Percentiles rank a stretch among this genome's conserved stretches.
Conservation (phyloP, 53 echinoderm and acorn worm genomes). For the Echinometra lucunter region DNA sequence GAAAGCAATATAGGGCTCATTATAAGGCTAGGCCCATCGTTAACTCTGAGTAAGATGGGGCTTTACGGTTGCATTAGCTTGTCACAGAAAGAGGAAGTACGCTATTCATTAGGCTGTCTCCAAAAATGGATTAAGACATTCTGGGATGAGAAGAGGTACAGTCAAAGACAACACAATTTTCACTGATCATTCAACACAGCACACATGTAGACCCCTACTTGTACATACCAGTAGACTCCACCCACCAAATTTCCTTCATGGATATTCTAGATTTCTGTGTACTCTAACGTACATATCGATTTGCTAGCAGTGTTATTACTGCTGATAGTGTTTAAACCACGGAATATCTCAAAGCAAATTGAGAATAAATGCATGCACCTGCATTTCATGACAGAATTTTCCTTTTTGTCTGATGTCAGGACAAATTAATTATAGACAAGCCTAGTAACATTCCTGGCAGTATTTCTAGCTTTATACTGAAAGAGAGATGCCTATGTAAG, state of each 20-base stretch:
- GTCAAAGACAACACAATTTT: conserved; percentile 15
- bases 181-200: conserved; percentile 15
- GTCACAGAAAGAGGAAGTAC: conserved; percentile 16
- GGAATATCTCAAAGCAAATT: not conserved
- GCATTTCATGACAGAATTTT: too few species aligned
- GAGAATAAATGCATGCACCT: too few species aligned
- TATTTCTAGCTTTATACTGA: not conserved
- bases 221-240: not conserved
- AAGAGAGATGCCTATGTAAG: not conserved
- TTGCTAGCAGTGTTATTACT: not conserved
- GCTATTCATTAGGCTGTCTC: conserved; percentile 43
- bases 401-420: too few species aligned
- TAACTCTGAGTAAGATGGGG: not conserved
- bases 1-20: conserved; percentile 9
- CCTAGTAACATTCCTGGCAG: too few species aligned
- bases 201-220: not conserved
- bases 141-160: not conserved
- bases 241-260: not conserved
- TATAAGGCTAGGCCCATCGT: not conserved
- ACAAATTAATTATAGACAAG: too few species aligned
- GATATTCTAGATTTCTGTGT: too few species aligned
- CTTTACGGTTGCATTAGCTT: conserved; percentile 7
- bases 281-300: not conserved
- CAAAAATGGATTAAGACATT: not conserved
- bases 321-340: not conserved